Base-by-base conservation (phyloP, 1,140 invertebrate species). In the Heliconius congener region DNA sequence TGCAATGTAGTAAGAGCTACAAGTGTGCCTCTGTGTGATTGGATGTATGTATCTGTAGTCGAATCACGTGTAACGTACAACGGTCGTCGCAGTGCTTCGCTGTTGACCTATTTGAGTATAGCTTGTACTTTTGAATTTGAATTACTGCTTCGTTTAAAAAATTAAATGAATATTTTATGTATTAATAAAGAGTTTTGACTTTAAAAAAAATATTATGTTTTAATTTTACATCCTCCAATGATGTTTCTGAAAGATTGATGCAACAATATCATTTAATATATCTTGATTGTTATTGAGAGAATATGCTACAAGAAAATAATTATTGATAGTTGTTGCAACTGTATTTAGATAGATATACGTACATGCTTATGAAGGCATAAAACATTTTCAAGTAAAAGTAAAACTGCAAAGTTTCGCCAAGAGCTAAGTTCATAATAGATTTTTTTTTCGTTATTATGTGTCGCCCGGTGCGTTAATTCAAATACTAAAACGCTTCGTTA, bases 401-500 rank as follows among this genome's bases (percentile, higher is more conserved):
- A 85, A 86, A 81, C 88, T 66, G 11, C 11, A 88, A 91, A 92
- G 75, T 82, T 78, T 81, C 72, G 83, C 30, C 74, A 42, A 70
- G 84, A 88, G 74, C 85, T 85, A 87, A 78, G 78, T 90, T 91
- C 77, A 84, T 81, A 74, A 85, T 3, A 57, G 82, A 81, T 82
- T 57, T 37, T 84, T 73, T 81, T 75, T 85, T 66, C 77, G 85
- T 85, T 91, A 88, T 90, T 84, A 90, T 87, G 84, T 84, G 92
- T 93, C 23, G 23, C n/a, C 5, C n/a, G 57, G 19, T 66, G 11
- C 11, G 57, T 66, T 30, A 13, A 83, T 91, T 87, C 84, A 57
- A 52, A 74, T 83, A 85, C 83, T 71, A 82, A 87, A 94, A 92
- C 91, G 87, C 91, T 91, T 89, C 86, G 85, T 91, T 90, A 91